These are phyloP conservation scores for Dendrolimus houi DNA, from an alignment of 2,888 invertebrate species.

Conservation along the genomic window DNA sequence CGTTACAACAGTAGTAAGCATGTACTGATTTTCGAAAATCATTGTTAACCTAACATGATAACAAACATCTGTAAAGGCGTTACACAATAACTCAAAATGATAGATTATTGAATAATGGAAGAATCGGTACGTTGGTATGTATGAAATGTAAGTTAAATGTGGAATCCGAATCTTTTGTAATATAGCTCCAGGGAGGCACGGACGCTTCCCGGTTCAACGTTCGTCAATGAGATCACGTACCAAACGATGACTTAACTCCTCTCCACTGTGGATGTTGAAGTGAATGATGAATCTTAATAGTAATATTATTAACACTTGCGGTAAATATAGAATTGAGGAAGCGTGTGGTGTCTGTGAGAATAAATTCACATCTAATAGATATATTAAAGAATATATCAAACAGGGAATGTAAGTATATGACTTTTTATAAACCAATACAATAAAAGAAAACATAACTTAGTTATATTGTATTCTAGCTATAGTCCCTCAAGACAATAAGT, in stretches of 20 bases:
- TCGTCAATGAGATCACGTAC: constrained; percentile 43
- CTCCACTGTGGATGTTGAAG: constrained; percentile 16
- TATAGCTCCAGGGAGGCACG: constrained; percentile 17
- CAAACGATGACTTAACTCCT: constrained; percentile 34
- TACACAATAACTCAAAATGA: background rate
- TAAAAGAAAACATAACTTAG: too few species aligned
- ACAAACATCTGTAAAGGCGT: background rate
- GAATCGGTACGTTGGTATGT: background rate
- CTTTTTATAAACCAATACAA: too few species aligned
- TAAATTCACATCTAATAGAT: too few species aligned
- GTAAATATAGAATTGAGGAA: background rate
- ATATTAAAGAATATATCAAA: too few species aligned
- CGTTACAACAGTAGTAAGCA: background rate
- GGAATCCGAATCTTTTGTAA: constrained; percentile 14
- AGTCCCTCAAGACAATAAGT: too few species aligned
- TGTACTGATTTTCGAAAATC: background rate
- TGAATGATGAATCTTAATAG: constrained; percentile 21
- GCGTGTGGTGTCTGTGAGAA: too few species aligned
- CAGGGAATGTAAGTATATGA: too few species aligned
- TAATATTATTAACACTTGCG: constrained; percentile 9
- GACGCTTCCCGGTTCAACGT: constrained; percentile 48
- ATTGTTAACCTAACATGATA: background rate
- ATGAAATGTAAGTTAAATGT: constrained; percentile 11
- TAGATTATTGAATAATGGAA: background rate
- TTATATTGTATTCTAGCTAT: too few species aligned